Evolutionary conservation across 1,140 invertebrate species (phyloP), one percentile per base, ranked within the genome.

Genomic region (Gonioctena quinquepunctata): DNA sequence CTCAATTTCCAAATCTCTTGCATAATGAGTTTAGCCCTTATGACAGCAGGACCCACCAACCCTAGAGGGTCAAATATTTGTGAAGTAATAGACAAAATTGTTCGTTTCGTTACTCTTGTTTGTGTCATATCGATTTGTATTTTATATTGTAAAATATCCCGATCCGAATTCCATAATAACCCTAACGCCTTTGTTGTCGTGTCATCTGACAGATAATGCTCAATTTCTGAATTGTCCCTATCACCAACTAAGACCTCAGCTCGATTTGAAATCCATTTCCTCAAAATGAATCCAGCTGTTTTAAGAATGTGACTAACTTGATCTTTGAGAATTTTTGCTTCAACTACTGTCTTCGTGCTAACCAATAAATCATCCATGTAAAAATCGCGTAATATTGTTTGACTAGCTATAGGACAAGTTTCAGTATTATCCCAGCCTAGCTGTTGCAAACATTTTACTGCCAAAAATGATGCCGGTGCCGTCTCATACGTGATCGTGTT

Each of bases 301-400:
- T 33, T 22, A 25, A 78, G 50, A 26, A 76, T 71, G 1, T 60
- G 16, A 8, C 27, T 66, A 1, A 81, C 68, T 57, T 83, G 70
- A 2, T 73, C 64, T 48, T 67, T 52, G 2, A 80, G 18, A 42
- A 56, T 21, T 62, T 75, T 63, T 2, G 74, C 74, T 50, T 76
- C 52, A 60, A 78, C 68, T 6, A 73, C 19, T 13, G 26, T 64
- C 69, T 81, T 68, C 13, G 75, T 77, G 25, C n/a, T n/a, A n/a
- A n/a, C n/a, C n/a, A n/a, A n/a, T 4, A 84, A 25, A 69, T 87
- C 83, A 56, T 87, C 84, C 1, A 86, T 81, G 70, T 86, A 87
- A 71, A 84, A 84, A 70, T 84, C 79, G 18, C 68, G 62, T 49
- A 48, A 4, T 4, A 83, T 74, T n/a, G 76, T 68, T 70, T 79